A percentile compares a stretch with the other conserved stretches of the same genome.
These are phyloP conservation scores for Heliconius erato DNA, from an alignment of 2,888 invertebrate genomes.

Conservation along the genomic window DNA sequence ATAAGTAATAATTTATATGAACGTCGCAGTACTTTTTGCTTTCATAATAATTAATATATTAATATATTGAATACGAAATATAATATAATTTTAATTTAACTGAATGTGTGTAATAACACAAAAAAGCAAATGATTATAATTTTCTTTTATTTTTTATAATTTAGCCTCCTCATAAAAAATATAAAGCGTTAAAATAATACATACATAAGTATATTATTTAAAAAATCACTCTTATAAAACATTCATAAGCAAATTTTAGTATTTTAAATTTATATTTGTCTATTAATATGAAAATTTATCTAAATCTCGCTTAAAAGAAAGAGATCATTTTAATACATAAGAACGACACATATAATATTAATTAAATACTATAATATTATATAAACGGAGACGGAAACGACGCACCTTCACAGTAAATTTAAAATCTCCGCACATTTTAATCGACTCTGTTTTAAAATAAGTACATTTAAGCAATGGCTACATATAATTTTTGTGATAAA, in stretches of 20 bases:
- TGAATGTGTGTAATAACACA: background rate
- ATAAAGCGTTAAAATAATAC: background rate
- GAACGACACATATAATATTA: constrained; percentile 10
- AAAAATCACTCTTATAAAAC: constrained; percentile 13
- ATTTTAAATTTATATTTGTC: constrained; percentile 8
- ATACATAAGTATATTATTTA: background rate
- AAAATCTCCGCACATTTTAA: constrained; percentile 1
- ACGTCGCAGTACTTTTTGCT: background rate
- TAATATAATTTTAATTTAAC: background rate
- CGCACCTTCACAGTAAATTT: background rate
- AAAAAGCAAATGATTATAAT: background rate
- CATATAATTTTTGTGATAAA: background rate
- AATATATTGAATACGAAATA: background rate
- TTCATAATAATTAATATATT: background rate
- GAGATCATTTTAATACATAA: constrained; percentile 41
- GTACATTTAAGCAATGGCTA: constrained; percentile 31
- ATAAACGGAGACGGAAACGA: constrained; percentile 5
- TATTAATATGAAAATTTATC: constrained; percentile 17
- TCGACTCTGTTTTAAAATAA: constrained; percentile 21
- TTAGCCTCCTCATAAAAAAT: constrained; percentile 3
- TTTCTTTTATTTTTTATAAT: background rate
- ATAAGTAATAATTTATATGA: background rate
- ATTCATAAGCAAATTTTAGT: background rate
- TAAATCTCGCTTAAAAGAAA: constrained; percentile 38
- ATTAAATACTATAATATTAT: constrained; percentile 21